Evolutionary conservation across 2,797 vertebrate genomes (phyloP).

Genomic region (Macrochelys suwanniensis): DNA sequence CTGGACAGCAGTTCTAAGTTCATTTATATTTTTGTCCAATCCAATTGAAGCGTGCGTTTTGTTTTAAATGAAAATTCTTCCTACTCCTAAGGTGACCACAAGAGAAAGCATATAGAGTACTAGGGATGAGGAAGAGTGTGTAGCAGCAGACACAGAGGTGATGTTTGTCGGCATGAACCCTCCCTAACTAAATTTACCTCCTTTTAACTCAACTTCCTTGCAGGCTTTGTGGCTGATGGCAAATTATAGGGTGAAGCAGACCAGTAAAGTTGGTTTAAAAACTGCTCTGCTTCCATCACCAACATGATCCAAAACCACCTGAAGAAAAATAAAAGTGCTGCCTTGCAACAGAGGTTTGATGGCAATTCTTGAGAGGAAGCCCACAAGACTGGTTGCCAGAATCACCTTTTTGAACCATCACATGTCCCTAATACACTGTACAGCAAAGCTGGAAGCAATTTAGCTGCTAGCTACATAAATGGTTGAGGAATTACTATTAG

Average conservation of each 20-base stretch:
- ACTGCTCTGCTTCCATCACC: not conserved
- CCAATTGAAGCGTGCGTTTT: not conserved
- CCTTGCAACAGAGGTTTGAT: not conserved
- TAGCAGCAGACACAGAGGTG: not conserved
- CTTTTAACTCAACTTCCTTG: not conserved
- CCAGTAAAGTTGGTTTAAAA: not conserved
- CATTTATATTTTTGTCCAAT: not conserved
- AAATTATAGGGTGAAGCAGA: not conserved
- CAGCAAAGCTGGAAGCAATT: not conserved
- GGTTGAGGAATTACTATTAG: not conserved
- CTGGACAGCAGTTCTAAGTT: not conserved
- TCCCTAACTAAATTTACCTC: not conserved
- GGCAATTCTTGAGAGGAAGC: not conserved
- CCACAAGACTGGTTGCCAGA: not conserved
- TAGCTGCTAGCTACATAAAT: not conserved
- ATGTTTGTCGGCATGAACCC: not conserved
- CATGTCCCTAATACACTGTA: not conserved
- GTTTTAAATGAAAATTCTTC: not conserved
- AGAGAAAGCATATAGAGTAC: not conserved
- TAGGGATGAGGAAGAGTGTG: not conserved
- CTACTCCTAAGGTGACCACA: not conserved
- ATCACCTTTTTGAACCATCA: not conserved
- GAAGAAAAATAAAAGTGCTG: too few relatives aligned
- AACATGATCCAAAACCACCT: too few relatives aligned
- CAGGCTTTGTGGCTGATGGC: not conserved